These are phyloP conservation scores for Lacerta bilineata DNA, from an alignment of 2,797 vertebrate genomes.

Conservation along the genomic window DNA sequence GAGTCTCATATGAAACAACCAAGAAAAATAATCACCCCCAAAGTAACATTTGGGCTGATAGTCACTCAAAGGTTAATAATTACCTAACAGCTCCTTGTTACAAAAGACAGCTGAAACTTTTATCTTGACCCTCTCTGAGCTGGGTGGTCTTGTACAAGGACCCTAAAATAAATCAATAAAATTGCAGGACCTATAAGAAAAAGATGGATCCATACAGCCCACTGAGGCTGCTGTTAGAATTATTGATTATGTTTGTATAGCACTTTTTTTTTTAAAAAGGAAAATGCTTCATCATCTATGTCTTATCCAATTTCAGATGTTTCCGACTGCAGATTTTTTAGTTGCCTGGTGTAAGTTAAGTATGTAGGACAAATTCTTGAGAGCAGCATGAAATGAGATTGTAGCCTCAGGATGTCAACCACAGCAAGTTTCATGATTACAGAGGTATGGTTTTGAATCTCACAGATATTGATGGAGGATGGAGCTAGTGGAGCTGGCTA, in stretches of 20 bases:
- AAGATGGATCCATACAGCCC: neutral
- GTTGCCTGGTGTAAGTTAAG: too few relatives aligned
- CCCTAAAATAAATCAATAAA: conserved; percentile 12
- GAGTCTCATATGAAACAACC: conserved; percentile 10
- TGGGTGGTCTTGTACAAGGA: neutral
- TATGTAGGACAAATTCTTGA: neutral
- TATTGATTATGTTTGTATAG: neutral
- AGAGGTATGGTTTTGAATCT: neutral
- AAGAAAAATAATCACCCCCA: conserved; percentile 27
- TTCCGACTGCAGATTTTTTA: too few relatives aligned
- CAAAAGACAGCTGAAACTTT: conserved; percentile 10
- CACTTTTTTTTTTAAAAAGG: neutral
- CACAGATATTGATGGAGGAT: neutral
- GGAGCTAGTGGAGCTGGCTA: neutral
- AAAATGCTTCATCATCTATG: neutral
- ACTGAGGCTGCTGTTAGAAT: neutral
- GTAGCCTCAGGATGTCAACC: neutral
- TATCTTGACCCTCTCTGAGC: conserved; percentile 17
- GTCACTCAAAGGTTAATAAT: conserved; percentile 50
- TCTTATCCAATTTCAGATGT: neutral
- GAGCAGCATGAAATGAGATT: neutral
- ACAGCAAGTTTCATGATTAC: neutral
- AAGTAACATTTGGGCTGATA: conserved; percentile 33
- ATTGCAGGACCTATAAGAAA: neutral
- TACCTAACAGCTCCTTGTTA: conserved; percentile 20